A percentile compares a stretch with the other conserved stretches of the same genome.
Conservation (phyloP, 2,797 vertebrate species). For the Dendrocincla tyrannina region DNA sequence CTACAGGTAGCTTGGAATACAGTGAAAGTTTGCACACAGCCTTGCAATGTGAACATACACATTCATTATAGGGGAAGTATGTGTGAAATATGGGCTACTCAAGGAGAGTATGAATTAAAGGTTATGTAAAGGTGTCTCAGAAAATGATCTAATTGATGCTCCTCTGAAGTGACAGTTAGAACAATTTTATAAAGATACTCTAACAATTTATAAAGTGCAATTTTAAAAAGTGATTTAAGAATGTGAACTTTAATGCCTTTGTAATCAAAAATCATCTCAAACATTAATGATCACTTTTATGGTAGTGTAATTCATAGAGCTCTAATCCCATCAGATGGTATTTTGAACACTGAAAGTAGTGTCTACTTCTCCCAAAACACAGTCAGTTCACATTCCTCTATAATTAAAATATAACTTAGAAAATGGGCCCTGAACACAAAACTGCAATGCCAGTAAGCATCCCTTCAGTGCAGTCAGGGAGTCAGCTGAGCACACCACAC, state of each 20-base stretch:
- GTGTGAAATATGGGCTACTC: not conserved
- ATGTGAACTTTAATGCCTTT: not conserved
- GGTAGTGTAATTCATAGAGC: not conserved
- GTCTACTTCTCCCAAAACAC: not conserved
- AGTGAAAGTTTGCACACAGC: not conserved
- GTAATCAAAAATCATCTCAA: not conserved
- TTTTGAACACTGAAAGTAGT: not conserved
- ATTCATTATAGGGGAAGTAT: not conserved
- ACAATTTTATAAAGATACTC: not conserved
- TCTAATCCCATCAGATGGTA: not conserved
- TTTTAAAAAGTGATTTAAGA: not conserved
- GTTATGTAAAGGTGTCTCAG: not conserved
- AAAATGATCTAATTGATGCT: not conserved
- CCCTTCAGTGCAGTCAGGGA: not conserved
- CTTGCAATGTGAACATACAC: not conserved
- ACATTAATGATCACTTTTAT: not conserved
- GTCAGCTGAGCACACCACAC: not conserved
- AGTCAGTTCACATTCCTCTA: not conserved
- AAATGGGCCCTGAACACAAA: not conserved
- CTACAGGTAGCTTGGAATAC: accelerated
- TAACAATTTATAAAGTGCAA: not conserved
- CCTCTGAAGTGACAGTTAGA: not conserved
- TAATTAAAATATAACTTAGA: not conserved
- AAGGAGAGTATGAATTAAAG: not conserved
- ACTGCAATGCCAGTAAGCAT: not conserved